Evolutionary conservation across 2,888 invertebrate species (phyloP), one percentile per base, ranked within the genome.

Genomic region (Drosophila tanythrix): DNA sequence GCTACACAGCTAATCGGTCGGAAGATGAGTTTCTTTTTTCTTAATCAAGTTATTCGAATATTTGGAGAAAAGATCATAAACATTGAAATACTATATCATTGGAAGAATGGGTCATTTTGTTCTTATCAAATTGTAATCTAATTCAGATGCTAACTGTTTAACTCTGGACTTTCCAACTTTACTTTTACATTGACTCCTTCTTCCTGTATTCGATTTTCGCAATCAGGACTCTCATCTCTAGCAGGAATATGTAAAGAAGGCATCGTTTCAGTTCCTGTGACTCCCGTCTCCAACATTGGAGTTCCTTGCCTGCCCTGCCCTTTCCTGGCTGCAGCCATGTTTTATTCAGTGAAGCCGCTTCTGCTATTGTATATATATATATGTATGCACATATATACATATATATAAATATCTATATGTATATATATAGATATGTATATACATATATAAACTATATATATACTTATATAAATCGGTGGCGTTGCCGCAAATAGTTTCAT

Each of bases 401-500:
- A 18, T n/a, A 11, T 51, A 11, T 31, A 31, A 77, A 85, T 82
- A n/a, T 25, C 25, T 15, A 15, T 15, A 4, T 35, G 25, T 53
- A 35, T 4, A 33, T 33, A 21, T 52, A 53, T 53, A 35, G 21
- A 52, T 31, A 18, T 31, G 21, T 25, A 25, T 25, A 6, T 21
- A 33, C 3, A n/a, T 51, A 29, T 13, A 29, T n/a, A 29, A 40
- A n/a, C 10, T 52, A 7, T 52, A n/a, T 31, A 13, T 13, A 51
- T 29, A 27, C n/a, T 13, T 46, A 25, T 25, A 33, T 53, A 25
- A 36, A 80, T 80, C 79, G 81, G 79, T 64, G 64, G 80, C 79
- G 58, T 65, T 76, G 68, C 76, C 78, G 74, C 87, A 88, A 90
- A 90, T 85, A 88, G 90, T 85, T 85, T 88, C 90, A 83, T 82